Evolutionary conservation across 2,113 vertebrate genomes (phyloP).

Genomic region (Empidonax alnorum): DNA sequence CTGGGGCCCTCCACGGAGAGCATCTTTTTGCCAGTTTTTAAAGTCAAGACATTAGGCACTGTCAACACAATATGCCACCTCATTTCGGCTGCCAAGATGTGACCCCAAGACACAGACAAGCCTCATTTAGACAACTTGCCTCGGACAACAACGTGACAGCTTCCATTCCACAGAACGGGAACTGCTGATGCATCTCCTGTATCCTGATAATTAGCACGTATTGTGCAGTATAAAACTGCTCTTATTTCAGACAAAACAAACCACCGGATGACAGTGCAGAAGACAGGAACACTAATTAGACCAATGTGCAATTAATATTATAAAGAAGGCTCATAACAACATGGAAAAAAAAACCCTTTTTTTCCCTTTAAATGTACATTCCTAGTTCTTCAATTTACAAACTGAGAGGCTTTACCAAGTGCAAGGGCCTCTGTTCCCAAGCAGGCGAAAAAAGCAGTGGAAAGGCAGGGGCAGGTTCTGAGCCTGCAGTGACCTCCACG

Average conservation of each 20-base stretch:
- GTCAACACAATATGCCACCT: constrained; percentile 27
- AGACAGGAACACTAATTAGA: constrained; percentile 20
- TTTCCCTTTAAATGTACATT: background rate
- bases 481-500: background rate
- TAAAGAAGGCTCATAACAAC: background rate
- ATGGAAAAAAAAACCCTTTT: background rate
- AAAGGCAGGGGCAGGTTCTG: background rate
- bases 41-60: background rate
- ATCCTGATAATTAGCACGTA: background rate
- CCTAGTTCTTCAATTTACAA: background rate
- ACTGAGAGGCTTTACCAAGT: background rate
- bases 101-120: background rate
- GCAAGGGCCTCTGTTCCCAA: background rate
- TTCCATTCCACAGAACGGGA: background rate
- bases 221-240: background rate
- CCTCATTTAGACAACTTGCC: background rate
- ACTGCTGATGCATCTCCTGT: background rate
- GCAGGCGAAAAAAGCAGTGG: background rate
- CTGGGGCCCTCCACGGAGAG: background rate
- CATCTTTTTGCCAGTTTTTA: constrained; percentile 7
- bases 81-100: constrained; percentile 15
- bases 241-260: background rate
- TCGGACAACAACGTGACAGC: fast-evolving
- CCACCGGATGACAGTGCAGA: background rate
- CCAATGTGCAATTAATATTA: background rate